These are phyloP conservation scores for Lobophora halterata DNA, from an alignment of 2,888 invertebrate species.

Conservation along the genomic window DNA sequence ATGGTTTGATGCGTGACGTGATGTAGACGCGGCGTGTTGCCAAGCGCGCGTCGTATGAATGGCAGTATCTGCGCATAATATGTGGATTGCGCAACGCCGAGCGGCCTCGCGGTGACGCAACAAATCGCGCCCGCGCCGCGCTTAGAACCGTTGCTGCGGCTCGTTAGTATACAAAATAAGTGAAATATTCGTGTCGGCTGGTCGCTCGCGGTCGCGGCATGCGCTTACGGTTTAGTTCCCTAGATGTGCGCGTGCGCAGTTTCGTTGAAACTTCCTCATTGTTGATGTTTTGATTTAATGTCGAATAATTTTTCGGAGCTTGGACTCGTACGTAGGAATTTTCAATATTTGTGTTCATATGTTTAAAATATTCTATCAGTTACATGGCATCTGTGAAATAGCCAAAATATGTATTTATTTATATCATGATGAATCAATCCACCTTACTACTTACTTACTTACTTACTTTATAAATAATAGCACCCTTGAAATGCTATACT, in stretches of 20 bases:
- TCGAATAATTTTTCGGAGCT: too few species aligned
- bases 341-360: too few species aligned
- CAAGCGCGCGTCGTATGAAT: conserved; percentile 68
- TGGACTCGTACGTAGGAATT: too few species aligned
- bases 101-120: conserved; percentile 60
- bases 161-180: conserved; percentile 74
- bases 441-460: too few species aligned
- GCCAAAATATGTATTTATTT: neutral
- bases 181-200: conserved; percentile 59
- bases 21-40: conserved; percentile 54
- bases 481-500: conserved; percentile 3
- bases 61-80: conserved; percentile 68
- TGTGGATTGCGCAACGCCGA: conserved; percentile 55
- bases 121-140: conserved; percentile 49
- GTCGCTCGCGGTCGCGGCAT: conserved; percentile 43
- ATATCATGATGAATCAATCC: neutral
- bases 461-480: neutral
- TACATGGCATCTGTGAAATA: too few species aligned
- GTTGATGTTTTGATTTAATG: conserved; percentile 18
- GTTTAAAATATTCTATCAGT: too few species aligned
- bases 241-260: conserved; percentile 36
- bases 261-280: conserved; percentile 34
- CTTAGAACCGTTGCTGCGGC: conserved; percentile 41
- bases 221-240: conserved; percentile 55
- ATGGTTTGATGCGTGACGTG: conserved; percentile 25